Base-by-base conservation (phyloP, 1,140 invertebrate species). In the Contarinia nasturtii region DNA sequence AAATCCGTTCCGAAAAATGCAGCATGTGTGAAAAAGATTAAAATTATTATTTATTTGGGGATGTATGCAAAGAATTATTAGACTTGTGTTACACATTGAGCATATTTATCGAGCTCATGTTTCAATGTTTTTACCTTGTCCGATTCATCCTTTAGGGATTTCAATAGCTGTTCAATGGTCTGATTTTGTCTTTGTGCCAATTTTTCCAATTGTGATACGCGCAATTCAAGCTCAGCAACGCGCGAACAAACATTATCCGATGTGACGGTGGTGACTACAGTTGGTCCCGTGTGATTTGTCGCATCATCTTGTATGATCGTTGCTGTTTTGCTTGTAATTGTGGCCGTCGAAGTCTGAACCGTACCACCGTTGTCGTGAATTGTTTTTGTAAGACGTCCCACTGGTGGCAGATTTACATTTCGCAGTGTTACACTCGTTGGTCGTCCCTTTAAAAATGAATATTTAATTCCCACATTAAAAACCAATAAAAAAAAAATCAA, bases 81-180 rank as follows among this genome's bases (percentile, higher is more conserved):
- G 56, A 74, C 72, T 56, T 72, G 70, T 49, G 72, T 74, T 54
- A 74, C 71, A 57, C 73, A 75, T 49, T 72, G 68, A 45, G 68
- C 67, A 47, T 76, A 64, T 58, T 75, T 76, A 47, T 74, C 72
- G 40, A 76, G 53, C 55, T 77, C 71, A 27, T 63, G 60, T 49
- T 76, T 71, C 37, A 79, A 50, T 17, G 70, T 57, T 53, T 67
- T 67, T 14, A 76, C 64, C 52, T 70, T 68, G 48, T 77, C 74
- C 5, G 65, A 66, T 56, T 79, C 76, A 21, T 67, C 55, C 7
- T 66, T 63, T 40, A 78, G 54, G 50, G 66, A 65, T 8, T 57
- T 62, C 27, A 64, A 62, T 49, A 79, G 57, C 22, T 75, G 72
- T 34, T 76, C 72, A 34, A 78, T 70, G 46, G 68, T 68, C 11